Percentiles rank a stretch among this genome's conserved stretches.
Conservation (phyloP, 64 coral and sea anemone genomes). For the Stichodactyla mertensii region DNA sequence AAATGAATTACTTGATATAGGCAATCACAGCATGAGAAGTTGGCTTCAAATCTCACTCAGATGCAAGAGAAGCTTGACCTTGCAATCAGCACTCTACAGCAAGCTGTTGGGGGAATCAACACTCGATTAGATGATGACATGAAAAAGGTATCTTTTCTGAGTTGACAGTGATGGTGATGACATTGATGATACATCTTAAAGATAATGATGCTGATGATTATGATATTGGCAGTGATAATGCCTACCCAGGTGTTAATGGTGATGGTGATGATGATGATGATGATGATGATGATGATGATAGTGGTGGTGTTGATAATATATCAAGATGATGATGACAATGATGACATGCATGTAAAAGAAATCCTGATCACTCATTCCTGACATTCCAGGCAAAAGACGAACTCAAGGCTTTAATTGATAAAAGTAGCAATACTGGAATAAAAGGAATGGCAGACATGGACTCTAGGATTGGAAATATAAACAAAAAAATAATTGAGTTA, state of each 20-base stretch:
- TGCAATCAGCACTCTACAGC: slow-evolving; percentile 77
- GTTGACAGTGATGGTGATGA: not conserved
- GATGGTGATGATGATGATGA: not conserved
- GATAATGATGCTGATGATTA: no score
- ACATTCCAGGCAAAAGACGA: slow-evolving; percentile 60
- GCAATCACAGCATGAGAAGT: slow-evolving; percentile 86
- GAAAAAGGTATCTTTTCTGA: slow-evolving; percentile 58
- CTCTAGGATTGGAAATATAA: slow-evolving; percentile 58
- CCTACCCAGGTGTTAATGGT: not conserved
- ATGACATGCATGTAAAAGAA: not conserved
- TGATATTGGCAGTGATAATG: no score
- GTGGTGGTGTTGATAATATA: not conserved
- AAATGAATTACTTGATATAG: slow-evolving; percentile 10
- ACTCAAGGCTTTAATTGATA: slow-evolving; percentile 56
- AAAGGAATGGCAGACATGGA: slow-evolving; percentile 85
- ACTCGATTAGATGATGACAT: slow-evolving; percentile 54
- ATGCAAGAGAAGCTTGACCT: slow-evolving; percentile 75
- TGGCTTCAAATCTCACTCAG: slow-evolving; percentile 53
- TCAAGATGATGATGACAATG: not conserved
- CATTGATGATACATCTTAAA: not conserved
- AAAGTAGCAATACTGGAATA: slow-evolving; percentile 52
- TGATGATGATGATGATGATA: not conserved
- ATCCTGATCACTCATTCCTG: not conserved
- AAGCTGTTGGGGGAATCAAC: slow-evolving; percentile 74
- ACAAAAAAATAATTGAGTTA: slow-evolving; percentile 54